Evolutionary conservation across 2,113 vertebrate species (phyloP).

Genomic region (Pionites leucogaster): DNA sequence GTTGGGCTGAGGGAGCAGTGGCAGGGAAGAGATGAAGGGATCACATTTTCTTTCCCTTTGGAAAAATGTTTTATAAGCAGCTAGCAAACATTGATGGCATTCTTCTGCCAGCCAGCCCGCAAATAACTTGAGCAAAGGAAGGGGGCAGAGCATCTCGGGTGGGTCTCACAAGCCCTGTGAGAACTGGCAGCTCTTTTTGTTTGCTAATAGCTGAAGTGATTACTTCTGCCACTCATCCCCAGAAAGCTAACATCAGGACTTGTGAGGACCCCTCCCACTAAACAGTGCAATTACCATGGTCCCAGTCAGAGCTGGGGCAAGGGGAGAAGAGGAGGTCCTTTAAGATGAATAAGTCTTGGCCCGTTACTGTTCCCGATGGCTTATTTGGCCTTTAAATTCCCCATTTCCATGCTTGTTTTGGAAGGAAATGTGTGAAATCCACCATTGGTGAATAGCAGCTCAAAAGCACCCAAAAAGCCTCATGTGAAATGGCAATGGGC

Average conservation of each 20-base stretch:
- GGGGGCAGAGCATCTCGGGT: background rate
- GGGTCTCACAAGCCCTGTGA: conserved; percentile 38
- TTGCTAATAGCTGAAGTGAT: conserved; percentile 50
- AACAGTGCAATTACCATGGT: conserved; percentile 31
- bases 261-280: background rate
- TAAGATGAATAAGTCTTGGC: background rate
- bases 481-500: background rate
- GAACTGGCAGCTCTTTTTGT: conserved; percentile 21
- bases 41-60: background rate
- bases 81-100: background rate
- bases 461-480: background rate
- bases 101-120: background rate
- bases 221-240: conserved; percentile 39
- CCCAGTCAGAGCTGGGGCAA: background rate
- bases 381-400: background rate
- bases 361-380: background rate
- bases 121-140: background rate
- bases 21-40: background rate
- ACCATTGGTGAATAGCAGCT: background rate
- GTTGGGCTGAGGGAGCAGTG: background rate
- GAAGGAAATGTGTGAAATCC: background rate
- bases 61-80: conserved; percentile 14
- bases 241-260: background rate
- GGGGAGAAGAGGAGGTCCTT: background rate
- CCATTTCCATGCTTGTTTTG: background rate